Evolutionary conservation across 2,113 vertebrate genomes (phyloP).

Genomic region (Choloepus hoffmanni): DNA sequence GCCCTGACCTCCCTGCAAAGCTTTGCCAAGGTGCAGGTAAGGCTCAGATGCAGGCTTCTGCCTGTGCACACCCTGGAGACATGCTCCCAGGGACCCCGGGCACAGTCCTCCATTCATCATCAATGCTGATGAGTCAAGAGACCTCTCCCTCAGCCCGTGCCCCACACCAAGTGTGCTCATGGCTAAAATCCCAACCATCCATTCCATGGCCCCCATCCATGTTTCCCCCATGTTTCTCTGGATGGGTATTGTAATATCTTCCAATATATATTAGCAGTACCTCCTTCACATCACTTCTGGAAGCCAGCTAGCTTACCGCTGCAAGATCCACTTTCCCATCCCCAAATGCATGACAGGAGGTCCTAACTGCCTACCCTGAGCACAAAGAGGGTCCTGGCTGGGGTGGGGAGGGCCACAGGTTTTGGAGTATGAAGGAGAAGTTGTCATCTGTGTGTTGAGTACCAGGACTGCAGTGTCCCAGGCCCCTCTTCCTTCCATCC

Average conservation of each 20-base stretch:
- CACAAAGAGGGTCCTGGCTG: no score
- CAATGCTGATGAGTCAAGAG: neutral
- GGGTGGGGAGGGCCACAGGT: no score
- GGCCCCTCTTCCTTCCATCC: neutral
- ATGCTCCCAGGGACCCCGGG: neutral
- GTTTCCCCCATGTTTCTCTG: neutral
- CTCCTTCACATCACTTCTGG: neutral
- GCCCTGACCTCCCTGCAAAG: neutral
- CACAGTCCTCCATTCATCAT: neutral
- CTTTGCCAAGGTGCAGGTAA: neutral
- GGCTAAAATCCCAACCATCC: neutral
- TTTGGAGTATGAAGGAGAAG: no score
- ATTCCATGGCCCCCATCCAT: rapidly evolving
- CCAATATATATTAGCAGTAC: neutral
- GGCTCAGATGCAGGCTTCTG: neutral
- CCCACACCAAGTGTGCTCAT: neutral
- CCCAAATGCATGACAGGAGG: no score
- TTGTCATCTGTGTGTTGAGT: neutral
- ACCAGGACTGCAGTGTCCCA: rapidly evolving
- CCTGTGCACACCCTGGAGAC: no score
- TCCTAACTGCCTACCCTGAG: no score
- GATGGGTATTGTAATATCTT: neutral
- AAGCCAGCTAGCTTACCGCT: neutral
- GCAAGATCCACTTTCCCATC: neutral
- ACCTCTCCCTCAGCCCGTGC: neutral